Evolutionary conservation across 92 coral and sea anemone genomes (phyloP).

Genomic region (Pocillopora meandrina): DNA sequence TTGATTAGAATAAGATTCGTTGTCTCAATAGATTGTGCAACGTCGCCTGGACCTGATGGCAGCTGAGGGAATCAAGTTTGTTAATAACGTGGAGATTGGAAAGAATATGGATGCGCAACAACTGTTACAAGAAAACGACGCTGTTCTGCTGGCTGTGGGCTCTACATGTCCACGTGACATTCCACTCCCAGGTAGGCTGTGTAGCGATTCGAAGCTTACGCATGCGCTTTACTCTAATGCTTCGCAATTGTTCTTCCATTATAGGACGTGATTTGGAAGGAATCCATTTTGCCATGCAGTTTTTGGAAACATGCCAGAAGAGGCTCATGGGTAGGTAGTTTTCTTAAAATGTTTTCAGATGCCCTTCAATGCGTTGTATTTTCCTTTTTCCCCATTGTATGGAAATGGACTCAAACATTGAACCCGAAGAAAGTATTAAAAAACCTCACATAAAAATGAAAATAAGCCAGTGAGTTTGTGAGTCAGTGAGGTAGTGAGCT

Average conservation of each 20-base stretch:
- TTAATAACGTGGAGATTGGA: constrained; percentile 86
- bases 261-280: constrained; percentile 91
- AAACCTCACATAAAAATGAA: too few species aligned
- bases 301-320: constrained; percentile 91
- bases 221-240: too few species aligned
- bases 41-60: constrained; percentile 85
- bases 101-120: constrained; percentile 73
- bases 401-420: background rate
- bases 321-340: constrained; percentile 81
- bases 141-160: constrained; percentile 91
- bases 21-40: constrained; percentile 66
- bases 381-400: background rate
- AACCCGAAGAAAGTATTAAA: too few species aligned
- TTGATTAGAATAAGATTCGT: background rate
- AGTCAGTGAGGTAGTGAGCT: too few species aligned
- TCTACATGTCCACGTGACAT: constrained; percentile 94
- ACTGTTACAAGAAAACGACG: constrained; percentile 79
- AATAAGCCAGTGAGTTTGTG: too few species aligned
- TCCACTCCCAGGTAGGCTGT: constrained; percentile 78
- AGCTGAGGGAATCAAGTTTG: constrained; percentile 82
- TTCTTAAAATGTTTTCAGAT: background rate
- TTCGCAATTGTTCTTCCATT: background rate
- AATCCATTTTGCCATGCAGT: constrained; percentile 92
- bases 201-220: too few species aligned
- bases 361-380: background rate